Evolutionary conservation across 2,888 invertebrate species (phyloP), one percentile per base, ranked within the genome.

Genomic region (Augiades crinisus): DNA sequence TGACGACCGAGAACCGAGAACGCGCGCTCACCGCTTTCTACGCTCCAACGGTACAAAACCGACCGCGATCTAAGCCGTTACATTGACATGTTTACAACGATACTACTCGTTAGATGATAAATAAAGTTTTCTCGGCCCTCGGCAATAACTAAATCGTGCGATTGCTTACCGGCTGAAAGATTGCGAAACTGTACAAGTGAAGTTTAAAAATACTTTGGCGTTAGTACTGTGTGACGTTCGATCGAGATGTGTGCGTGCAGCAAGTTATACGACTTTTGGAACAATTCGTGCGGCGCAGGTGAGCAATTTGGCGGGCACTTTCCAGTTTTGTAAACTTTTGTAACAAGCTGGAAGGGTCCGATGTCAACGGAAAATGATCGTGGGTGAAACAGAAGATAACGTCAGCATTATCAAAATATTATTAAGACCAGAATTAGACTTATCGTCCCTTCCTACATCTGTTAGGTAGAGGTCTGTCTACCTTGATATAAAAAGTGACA

Each of bases 131-230:
- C 67, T 70, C 70, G 67, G 64, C 71, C 70, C 64, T 68, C 70
- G 63, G 70, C 69, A 67, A 73, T 75, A 73, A 72, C 68, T 73
- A 68, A 73, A 77, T 68, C 65, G 75, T 74, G 70, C 73, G 75
- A 77, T 77, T 74, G 73, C 77, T 75, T 68, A 69, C 74, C 72
- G 75, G 72, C 75, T 81, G 80, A 80, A 81, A 78, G 70, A 78
- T 85, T 87, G 80, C 84, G 84, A 88, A 88, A 87, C 86, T 80
- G 63, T 85, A 81, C 79, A 79, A 85, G 88, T 88, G 87, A 86
- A 86, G 85, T 89, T 87, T 88, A 88, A 84, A 87, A 88, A 88
- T 88, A 89, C 81, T 83, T 86, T 86, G 81, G 81, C 85, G 79
- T 70, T 78, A 75, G 83, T 82, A 79, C 70, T 71, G 68, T 75